These are phyloP conservation scores for Anabas testudineus DNA, from an alignment of 2,797 vertebrate genomes.

Conservation along the genomic window DNA sequence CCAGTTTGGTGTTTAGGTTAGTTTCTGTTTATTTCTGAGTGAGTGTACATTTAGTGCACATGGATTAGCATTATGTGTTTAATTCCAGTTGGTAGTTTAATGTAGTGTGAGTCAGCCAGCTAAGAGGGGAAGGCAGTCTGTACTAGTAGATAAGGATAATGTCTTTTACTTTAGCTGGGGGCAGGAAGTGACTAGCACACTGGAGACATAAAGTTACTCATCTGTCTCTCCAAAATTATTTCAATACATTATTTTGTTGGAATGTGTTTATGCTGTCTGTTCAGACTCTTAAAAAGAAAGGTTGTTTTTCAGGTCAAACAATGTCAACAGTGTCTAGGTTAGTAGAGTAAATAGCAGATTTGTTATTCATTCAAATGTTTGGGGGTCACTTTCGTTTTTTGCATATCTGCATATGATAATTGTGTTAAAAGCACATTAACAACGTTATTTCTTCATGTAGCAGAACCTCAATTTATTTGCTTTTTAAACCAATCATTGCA, in stretches of 20 bases:
- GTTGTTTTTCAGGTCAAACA: slow-evolving; percentile 4
- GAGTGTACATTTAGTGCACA: slow-evolving; percentile 59
- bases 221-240: slow-evolving; percentile 32
- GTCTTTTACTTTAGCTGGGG: slow-evolving; percentile 59
- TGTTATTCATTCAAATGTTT: too few species aligned
- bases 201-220: slow-evolving; percentile 36
- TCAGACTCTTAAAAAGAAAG: not conserved
- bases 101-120: slow-evolving; percentile 56
- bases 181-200: slow-evolving; percentile 49
- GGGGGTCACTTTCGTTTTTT: too few species aligned
- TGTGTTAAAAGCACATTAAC: too few species aligned
- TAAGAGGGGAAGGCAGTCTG: slow-evolving; percentile 56
- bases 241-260: too few species aligned
- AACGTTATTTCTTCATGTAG: too few species aligned
- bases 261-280: too few species aligned
- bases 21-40: slow-evolving; percentile 59
- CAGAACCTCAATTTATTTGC: too few species aligned
- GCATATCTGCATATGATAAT: too few species aligned
- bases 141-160: slow-evolving; percentile 61
- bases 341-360: too few species aligned
- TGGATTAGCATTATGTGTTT: slow-evolving; percentile 65
- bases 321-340: not conserved
- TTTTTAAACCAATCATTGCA: too few species aligned
- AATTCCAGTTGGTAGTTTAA: slow-evolving; percentile 63
- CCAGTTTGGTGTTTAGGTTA: slow-evolving; percentile 39